Evolutionary conservation across 2,888 invertebrate species (phyloP), one percentile per base, ranked within the genome.

Genomic region (Thumatha senex): DNA sequence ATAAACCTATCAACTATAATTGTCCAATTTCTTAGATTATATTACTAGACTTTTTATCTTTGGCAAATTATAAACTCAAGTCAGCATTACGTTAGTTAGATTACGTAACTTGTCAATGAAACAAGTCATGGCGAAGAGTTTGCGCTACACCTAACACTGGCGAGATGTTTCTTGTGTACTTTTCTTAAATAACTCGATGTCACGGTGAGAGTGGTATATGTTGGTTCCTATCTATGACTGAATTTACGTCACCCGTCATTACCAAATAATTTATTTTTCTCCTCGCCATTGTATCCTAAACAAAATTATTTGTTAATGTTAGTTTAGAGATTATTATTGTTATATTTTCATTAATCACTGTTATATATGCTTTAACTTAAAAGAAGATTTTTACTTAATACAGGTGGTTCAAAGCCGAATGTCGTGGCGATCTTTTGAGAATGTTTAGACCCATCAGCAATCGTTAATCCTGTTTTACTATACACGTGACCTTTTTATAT

Each of bases 151-250:
- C 14, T 39, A 45, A 42, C 34, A 49, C 12, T 52, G 55, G 56
- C 64, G 61, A 48, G 59, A 43, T 29, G 18, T 65, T 58, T 43
- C 35, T 66, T 68, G 51, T 24, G 48, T 63, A 58, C 50, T 66
- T 66, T 35, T 44, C 35, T 24, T 58, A 41, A 62, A 33, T 58
- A 41, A 62, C 67, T 18, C 71, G 67, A 60, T 72, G 65, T 73
- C 73, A 72, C 49, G 52, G 70, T 67, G 74, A 74, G 74, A 75
- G 74, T 49, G 43, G 67, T 31, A 33, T 40, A 35, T 24, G 43
- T 33, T 18, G 33, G 33, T 35, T 30, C 30, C 15, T 34, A 29
- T 34, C 34, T 18, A n/a, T n/a, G n/a, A 39, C 7, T 39, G n/a
- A n/a, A 39, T n/a, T 18, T 24, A 11, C 10, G 11, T 46, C 31